These are phyloP conservation scores for Branchipolynoe longqiensis DNA, from an alignment of 2,888 invertebrate species.

Conservation along the genomic window DNA sequence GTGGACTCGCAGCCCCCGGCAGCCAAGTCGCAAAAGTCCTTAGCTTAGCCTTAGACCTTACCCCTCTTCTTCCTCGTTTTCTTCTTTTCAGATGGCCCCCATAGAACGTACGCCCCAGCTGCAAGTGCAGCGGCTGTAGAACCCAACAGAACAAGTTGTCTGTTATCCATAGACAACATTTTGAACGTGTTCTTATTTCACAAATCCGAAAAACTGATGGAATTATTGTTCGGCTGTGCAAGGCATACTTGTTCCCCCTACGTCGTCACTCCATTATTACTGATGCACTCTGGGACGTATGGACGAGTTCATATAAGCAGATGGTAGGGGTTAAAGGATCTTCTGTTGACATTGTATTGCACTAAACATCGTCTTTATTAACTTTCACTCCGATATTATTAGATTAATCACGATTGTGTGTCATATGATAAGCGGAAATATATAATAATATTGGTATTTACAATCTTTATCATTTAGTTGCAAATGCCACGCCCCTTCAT, in stretches of 20 bases:
- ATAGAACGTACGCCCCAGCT: constrained; percentile 75
- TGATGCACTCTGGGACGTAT: constrained; percentile 38
- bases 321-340: constrained; percentile 11
- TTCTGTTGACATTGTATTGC: too few species aligned
- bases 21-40: constrained; percentile 12
- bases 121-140: constrained; percentile 72
- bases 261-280: constrained; percentile 37
- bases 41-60: constrained; percentile 12
- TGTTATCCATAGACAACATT: constrained; percentile 62
- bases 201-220: not conserved
- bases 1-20: too few species aligned
- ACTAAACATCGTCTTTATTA: too few species aligned
- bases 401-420: too few species aligned
- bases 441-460: too few species aligned
- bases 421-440: too few species aligned
- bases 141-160: constrained; percentile 68
- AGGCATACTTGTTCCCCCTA: not conserved
- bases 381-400: too few species aligned
- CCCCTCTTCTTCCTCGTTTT: constrained; percentile 55
- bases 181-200: not conserved
- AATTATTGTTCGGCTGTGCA: not conserved
- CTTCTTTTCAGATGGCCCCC: constrained; percentile 72
- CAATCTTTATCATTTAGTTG: not conserved
- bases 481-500: not conserved
- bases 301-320: not conserved